phyloP scores from a whole-genome alignment of 2,113 vertebrate genomes.

The Dendropsophus ebraccatus region DNA sequence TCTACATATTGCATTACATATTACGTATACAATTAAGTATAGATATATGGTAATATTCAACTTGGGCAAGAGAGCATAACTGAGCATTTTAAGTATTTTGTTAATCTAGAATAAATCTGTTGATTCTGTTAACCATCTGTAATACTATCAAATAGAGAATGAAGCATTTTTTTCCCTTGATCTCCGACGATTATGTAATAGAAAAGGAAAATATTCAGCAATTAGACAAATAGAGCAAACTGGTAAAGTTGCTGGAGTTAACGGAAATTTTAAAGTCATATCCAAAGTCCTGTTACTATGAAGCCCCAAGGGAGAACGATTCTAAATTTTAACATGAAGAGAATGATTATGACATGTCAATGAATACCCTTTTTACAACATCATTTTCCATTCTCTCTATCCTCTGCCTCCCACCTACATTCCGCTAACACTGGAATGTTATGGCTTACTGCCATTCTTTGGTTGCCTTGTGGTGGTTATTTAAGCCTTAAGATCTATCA shows the following conservation, averaged over 20 bases:
- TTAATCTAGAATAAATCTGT: background rate
- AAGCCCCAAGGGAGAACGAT: background rate
- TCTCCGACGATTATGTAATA: background rate
- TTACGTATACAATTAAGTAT: too few relatives aligned
- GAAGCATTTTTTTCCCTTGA: background rate
- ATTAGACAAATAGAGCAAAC: background rate
- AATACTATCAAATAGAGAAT: background rate
- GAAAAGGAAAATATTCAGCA: background rate
- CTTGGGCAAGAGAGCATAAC: background rate
- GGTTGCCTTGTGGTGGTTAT: background rate
- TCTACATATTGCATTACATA: too few relatives aligned
- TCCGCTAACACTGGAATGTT: background rate
- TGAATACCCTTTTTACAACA: conserved; percentile 3
- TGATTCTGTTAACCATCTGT: background rate
- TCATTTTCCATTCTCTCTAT: background rate
- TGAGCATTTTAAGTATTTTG: background rate
- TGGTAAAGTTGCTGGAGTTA: background rate
- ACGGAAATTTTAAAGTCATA: background rate
- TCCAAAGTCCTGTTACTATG: background rate
- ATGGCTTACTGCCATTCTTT: conserved; percentile 29
- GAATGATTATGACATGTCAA: conserved; percentile 11
- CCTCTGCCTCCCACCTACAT: conserved; percentile 18
- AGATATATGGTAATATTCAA: too few relatives aligned
- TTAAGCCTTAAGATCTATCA: conserved; percentile 9
- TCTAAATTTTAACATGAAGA: background rate